These are phyloP conservation scores for Smithornis capensis DNA, from an alignment of 2,113 vertebrate species.

Conservation along the genomic window DNA sequence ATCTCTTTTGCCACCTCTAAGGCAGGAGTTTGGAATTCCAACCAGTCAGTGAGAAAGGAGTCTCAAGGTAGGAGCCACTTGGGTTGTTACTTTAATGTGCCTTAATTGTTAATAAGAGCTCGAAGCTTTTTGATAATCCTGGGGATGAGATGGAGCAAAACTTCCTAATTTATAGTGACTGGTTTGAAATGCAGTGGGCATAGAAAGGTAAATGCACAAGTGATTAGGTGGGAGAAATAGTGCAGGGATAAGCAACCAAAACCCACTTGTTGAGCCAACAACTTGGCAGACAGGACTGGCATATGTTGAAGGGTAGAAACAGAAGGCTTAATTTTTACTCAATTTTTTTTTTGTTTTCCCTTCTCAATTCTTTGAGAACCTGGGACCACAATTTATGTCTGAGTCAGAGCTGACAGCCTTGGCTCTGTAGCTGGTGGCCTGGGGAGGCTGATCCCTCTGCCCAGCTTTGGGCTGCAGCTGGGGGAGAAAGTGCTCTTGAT, in stretches of 20 bases:
- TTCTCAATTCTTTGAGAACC: neutral
- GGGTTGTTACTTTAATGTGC: neutral
- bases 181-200: neutral
- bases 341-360: neutral
- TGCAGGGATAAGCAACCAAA: neutral
- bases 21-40: neutral
- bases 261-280: neutral
- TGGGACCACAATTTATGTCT: neutral
- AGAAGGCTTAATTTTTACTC: neutral
- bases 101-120: neutral
- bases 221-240: neutral
- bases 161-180: neutral
- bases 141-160: neutral
- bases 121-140: neutral
- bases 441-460: neutral
- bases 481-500: neutral
- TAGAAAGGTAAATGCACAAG: neutral
- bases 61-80: neutral
- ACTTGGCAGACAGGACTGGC: neutral
- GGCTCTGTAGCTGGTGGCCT: neutral
- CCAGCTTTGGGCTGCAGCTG: neutral
- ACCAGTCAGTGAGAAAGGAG: neutral
- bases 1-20: neutral
- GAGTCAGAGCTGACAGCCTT: neutral
- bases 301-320: neutral